A percentile compares a stretch with the other conserved stretches of the same genome.
Evolutionary conservation across 2,797 vertebrate genomes (phyloP).

Genomic region (Chaetophractus vellerosus): DNA sequence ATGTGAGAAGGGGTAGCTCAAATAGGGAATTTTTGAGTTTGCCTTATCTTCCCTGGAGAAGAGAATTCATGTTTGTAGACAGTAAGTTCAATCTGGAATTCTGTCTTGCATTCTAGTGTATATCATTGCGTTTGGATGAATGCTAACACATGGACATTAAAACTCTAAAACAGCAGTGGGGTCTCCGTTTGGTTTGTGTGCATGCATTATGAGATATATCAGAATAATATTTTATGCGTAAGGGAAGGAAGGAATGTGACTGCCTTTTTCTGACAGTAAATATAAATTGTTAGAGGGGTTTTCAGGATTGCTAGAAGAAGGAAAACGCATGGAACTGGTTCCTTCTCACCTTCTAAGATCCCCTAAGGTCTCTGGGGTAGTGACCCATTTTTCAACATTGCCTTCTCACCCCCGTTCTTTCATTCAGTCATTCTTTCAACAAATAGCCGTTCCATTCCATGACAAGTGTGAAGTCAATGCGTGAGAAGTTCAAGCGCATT

Average conservation of each 20-base stretch:
- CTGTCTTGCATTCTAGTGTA: rapidly evolving
- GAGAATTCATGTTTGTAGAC: rapidly evolving
- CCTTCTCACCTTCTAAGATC: background rate
- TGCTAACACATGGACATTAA: rapidly evolving
- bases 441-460: too few species aligned
- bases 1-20: rapidly evolving
- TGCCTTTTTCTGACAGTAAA: background rate
- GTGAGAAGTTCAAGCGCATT: too few species aligned
- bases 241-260: too few species aligned
- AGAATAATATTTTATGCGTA: too few species aligned
- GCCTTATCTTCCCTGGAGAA: background rate
- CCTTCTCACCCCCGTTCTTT: background rate
- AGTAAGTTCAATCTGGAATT: rapidly evolving
- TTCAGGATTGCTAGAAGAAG: background rate
- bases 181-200: background rate
- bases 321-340: background rate
- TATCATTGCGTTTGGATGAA: too few species aligned
- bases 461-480: background rate
- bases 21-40: rapidly evolving
- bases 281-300: background rate
- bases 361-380: background rate
- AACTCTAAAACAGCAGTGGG: background rate
- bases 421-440: too few species aligned
- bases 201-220: background rate
- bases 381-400: background rate